Base-by-base conservation (phyloP, 2,888 invertebrate species). In the Nebria brevicollis region DNA sequence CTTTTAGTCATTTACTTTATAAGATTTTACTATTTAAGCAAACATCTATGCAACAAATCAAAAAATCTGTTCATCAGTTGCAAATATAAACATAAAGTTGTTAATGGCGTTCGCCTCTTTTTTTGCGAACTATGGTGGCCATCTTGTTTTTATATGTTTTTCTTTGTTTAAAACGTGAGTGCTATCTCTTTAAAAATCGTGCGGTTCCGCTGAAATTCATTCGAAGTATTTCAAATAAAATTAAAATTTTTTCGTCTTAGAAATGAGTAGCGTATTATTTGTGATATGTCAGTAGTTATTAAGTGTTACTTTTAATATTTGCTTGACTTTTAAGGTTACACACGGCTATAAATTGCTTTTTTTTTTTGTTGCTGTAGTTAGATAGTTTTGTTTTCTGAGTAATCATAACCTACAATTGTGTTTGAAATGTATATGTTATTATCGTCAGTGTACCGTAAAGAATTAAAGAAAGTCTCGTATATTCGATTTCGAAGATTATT, bases 201-300 rank as follows among this genome's bases (percentile, higher is more conserved):
- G 54, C 54, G 8, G 54, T 54, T 54, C 8, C 54, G 54, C 54
- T 54, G 54, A 11, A 54, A 11, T 54, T 54, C 54, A 54, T 54
- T 54, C 54, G 8, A 54, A 54, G 54, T 54, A 54, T 54, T 54
- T 54, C 54, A 54, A 54, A 54, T 54, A 54, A 54, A 54, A 54
- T 54, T 8, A 8, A 8, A 8, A 54, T 54, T 54, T 54, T 54
- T 54, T 54, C 54, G 54, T 0, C 13, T 54, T 54, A 54, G 54
- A 54, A 54, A 54, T 54, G 54, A 54, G 54, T 54, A 54, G 54
- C 54, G 54, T 54, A 54, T 54, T 54, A 54, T 54, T 54, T 54
- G 54, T 54, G 54, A 54, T 54, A 54, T 54, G 54, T 54, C 54
- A 54, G 54, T 54, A 54, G 54, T 54, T 54, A 54, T 54, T 54